A percentile compares a stretch with the other conserved stretches of the same genome.
phyloP scores from a whole-genome alignment of 2,888 invertebrate species.

The Lacanobia oleracea region DNA sequence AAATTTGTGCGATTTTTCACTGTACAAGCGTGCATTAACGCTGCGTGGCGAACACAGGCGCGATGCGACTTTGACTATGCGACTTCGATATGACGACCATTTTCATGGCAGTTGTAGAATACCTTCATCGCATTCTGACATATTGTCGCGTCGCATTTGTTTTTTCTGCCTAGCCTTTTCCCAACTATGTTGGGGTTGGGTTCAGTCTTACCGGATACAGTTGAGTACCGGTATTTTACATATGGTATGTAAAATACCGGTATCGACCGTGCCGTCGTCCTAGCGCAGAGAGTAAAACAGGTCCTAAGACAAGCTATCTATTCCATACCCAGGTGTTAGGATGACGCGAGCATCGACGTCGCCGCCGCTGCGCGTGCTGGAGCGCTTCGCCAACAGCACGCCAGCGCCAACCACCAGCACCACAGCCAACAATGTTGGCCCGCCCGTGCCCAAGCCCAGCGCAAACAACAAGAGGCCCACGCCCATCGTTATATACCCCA shows the following conservation, averaged over 20 bases:
- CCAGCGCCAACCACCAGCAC: conserved; percentile 72
- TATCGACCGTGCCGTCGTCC: no score
- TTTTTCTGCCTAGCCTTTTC: no score
- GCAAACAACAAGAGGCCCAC: conserved; percentile 92
- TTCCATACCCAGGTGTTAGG: conserved; percentile 32
- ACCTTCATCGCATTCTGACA: background rate
- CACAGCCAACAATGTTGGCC: conserved; percentile 72
- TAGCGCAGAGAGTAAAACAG: background rate
- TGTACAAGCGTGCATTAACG: no score
- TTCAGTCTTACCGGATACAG: no score
- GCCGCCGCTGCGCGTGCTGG: conserved; percentile 75
- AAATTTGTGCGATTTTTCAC: background rate
- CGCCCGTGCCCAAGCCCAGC: conserved; percentile 77
- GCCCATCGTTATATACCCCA: conserved; percentile 90
- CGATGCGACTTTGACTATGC: background rate
- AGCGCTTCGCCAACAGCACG: conserved; percentile 76
- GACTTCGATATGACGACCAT: background rate
- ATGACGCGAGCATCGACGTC: conserved; percentile 81
- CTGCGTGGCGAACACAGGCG: background rate
- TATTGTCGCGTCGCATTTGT: background rate
- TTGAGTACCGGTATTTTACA: no score
- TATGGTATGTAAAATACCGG: no score
- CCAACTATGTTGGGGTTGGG: no score
- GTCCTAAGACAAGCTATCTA: background rate
- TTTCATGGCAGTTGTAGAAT: background rate